These are phyloP conservation scores for Diachrysia chrysitis DNA, from an alignment of 2,888 invertebrate genomes.

Conservation along the genomic window DNA sequence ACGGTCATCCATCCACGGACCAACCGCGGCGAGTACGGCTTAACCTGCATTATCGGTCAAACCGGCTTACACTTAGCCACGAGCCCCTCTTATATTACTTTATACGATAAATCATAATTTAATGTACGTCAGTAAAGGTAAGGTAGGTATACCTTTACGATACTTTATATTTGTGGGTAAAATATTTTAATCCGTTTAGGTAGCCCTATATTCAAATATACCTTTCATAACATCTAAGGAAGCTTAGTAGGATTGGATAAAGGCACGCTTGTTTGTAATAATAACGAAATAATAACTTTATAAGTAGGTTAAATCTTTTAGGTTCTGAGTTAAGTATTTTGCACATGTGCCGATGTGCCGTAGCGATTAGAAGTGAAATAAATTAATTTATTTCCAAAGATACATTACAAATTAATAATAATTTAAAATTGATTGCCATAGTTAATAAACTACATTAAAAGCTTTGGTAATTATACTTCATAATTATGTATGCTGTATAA, in stretches of 20 bases:
- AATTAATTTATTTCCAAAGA: no score
- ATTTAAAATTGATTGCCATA: not conserved
- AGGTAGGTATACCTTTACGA: not conserved
- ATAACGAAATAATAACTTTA: not conserved
- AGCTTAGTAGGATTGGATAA: conserved; percentile 1
- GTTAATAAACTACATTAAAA: not conserved
- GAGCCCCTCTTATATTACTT: no score
- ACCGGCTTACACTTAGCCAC: no score
- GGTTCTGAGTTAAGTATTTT: not conserved
- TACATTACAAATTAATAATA: no score
- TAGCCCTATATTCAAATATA: conserved; percentile 3
- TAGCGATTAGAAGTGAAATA: no score
- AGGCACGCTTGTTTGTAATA: not conserved
- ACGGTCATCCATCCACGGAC: no score
- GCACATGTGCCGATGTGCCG: no score
- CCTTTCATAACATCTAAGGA: conserved; percentile 1
- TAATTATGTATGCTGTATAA: no score
- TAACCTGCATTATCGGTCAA: no score
- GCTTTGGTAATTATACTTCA: not conserved
- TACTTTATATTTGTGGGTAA: conserved; percentile 4
- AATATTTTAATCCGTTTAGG: conserved; percentile 4
- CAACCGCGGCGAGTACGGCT: no score
- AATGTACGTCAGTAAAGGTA: not conserved
- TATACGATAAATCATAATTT: not conserved
- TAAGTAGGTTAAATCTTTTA: conserved; percentile 2